These are phyloP conservation scores for Calephelis virginiensis DNA, from an alignment of 1,140 invertebrate species.

Conservation along the genomic window DNA sequence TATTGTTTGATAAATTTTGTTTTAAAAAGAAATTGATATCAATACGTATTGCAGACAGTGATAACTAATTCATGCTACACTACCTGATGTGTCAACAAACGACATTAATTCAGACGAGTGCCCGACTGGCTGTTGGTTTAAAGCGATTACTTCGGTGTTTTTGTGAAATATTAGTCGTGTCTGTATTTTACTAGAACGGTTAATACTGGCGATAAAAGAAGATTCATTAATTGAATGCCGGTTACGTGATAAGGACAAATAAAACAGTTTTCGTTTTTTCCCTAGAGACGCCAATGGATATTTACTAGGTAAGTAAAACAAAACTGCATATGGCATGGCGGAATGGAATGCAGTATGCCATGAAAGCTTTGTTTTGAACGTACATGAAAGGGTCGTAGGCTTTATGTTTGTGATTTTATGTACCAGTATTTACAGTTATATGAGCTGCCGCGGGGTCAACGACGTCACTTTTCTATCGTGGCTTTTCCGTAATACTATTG, in stretches of 20 bases:
- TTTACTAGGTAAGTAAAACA: conserved; percentile 48
- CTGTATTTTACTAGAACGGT: conserved; percentile 22
- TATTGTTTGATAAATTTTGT: conserved; percentile 7
- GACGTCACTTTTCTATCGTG: conserved; percentile 22
- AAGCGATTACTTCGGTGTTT: conserved; percentile 26
- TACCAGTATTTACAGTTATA: conserved; percentile 44
- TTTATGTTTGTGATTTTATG: conserved; percentile 24
- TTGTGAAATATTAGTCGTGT: conserved; percentile 34
- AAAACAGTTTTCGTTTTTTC: conserved; percentile 1
- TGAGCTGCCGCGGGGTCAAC: conserved; percentile 35
- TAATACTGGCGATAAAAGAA: conserved; percentile 14
- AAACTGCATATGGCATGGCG: conserved; percentile 32
- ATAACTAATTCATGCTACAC: neutral
- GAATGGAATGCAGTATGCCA: conserved; percentile 40
- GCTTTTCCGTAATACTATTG: neutral
- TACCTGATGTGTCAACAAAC: conserved; percentile 10
- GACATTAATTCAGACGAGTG: conserved; percentile 21
- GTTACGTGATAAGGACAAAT: conserved; percentile 4
- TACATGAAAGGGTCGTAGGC: conserved; percentile 30
- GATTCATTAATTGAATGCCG: conserved; percentile 7
- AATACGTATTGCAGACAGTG: neutral
- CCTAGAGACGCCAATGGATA: conserved; percentile 42
- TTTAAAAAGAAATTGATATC: neutral
- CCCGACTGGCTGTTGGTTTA: conserved; percentile 23
- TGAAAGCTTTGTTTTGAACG: conserved; percentile 26